Conservation (phyloP, 2,888 invertebrate genomes). For the Achlya flavicornis region DNA sequence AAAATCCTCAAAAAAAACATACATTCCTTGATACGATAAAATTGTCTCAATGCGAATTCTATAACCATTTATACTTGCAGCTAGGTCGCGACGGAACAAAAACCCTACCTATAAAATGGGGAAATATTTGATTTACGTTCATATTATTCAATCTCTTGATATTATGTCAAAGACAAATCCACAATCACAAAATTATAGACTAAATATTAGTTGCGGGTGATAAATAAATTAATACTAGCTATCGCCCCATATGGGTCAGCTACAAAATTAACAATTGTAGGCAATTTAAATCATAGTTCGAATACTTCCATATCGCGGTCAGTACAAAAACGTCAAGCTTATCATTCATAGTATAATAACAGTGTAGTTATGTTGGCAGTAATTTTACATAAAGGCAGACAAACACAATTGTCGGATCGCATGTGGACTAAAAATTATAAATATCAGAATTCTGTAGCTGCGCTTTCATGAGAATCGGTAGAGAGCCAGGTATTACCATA, state of each 20-base stretch:
- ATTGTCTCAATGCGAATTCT: too few relatives aligned
- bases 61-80: too few relatives aligned
- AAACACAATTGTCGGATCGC: constrained; percentile 11
- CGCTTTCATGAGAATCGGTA: not conserved
- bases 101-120: too few relatives aligned
- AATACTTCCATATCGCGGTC: constrained; percentile 27
- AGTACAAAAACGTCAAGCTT: constrained; percentile 22
- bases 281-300: constrained; percentile 27
- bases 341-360: constrained; percentile 32
- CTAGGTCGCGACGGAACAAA: too few relatives aligned
- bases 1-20: too few relatives aligned
- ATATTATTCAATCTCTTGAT: too few relatives aligned
- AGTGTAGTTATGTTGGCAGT: constrained; percentile 26
- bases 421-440: constrained; percentile 29
- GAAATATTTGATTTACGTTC: too few relatives aligned
- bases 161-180: too few relatives aligned
- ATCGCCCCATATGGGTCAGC: not conserved
- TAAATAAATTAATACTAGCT: too few relatives aligned
- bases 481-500: not conserved
- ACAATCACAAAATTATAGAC: too few relatives aligned
- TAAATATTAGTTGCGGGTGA: too few relatives aligned
- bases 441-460: not conserved
- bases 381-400: constrained; percentile 24
- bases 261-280: not conserved
- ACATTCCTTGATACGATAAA: too few relatives aligned